Conservation (phyloP, 2,797 vertebrate species). For the Avahi laniger region DNA sequence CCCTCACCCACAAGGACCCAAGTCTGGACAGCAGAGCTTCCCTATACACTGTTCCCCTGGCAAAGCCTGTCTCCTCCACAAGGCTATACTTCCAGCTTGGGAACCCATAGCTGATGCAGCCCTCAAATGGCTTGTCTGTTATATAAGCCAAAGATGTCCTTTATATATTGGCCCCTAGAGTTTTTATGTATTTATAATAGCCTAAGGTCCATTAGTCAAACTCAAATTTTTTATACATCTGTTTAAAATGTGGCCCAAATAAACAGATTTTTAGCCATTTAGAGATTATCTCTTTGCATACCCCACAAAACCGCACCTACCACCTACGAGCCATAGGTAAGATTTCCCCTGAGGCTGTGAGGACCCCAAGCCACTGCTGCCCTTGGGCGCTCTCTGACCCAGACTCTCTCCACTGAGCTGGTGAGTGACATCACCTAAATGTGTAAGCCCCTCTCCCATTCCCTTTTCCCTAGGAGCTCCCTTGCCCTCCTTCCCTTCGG, state of each 20-base stretch:
- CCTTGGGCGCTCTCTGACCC: not conserved
- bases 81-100: too few species aligned
- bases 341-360: not conserved
- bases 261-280: not conserved
- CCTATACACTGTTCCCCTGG: too few species aligned
- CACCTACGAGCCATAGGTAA: not conserved
- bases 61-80: not conserved
- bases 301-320: not conserved
- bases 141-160: not conserved
- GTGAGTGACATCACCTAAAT: not conserved
- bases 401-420: not conserved
- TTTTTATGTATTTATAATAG: not conserved
- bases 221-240: not conserved
- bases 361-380: not conserved
- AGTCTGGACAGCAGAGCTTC: not conserved
- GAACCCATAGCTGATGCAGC: not conserved
- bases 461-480: not conserved
- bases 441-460: not conserved
- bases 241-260: not conserved
- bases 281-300: not conserved
- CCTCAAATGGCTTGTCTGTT: not conserved
- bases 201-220: not conserved
- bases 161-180: not conserved
- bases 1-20: too few species aligned
- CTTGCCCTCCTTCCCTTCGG: not conserved